phyloP scores from a whole-genome alignment of 1,140 invertebrate species.

The Solenopsis invicta region DNA sequence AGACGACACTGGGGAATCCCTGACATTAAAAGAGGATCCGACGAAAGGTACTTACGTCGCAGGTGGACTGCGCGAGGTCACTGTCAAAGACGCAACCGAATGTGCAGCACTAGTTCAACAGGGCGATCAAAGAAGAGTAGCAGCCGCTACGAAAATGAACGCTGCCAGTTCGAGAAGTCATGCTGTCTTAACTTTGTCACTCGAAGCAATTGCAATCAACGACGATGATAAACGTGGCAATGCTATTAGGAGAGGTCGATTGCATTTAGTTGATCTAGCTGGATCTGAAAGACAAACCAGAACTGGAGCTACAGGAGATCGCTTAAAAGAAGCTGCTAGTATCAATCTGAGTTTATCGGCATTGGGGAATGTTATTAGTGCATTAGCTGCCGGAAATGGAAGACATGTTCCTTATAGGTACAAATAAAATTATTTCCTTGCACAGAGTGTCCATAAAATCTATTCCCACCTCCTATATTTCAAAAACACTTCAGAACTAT shows the following conservation, averaged over 20 bases:
- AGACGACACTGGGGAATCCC: constrained; percentile 82
- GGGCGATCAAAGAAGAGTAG: constrained; percentile 92
- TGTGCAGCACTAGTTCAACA: constrained; percentile 92
- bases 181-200: constrained; percentile 96
- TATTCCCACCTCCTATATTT: no score
- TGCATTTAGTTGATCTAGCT: constrained; percentile 97
- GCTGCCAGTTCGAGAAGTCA: constrained; percentile 95
- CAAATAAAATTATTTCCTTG: neutral
- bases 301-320: constrained; percentile 94
- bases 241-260: constrained; percentile 91
- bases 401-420: constrained; percentile 95
- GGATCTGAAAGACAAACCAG: constrained; percentile 95
- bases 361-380: constrained; percentile 97
- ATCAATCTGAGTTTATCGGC: constrained; percentile 98
- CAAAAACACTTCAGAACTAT: no score
- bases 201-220: constrained; percentile 90
- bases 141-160: constrained; percentile 95
- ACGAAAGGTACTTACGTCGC: constrained; percentile 83
- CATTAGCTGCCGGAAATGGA: constrained; percentile 95
- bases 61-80: constrained; percentile 90
- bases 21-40: constrained; percentile 84
- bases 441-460: neutral
- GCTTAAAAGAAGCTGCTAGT: constrained; percentile 97
- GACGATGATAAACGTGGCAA: constrained; percentile 86
- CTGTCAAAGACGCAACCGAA: constrained; percentile 92